These are phyloP conservation scores for Ophion costatus DNA, from an alignment of 2,888 invertebrate species.

Conservation along the genomic window DNA sequence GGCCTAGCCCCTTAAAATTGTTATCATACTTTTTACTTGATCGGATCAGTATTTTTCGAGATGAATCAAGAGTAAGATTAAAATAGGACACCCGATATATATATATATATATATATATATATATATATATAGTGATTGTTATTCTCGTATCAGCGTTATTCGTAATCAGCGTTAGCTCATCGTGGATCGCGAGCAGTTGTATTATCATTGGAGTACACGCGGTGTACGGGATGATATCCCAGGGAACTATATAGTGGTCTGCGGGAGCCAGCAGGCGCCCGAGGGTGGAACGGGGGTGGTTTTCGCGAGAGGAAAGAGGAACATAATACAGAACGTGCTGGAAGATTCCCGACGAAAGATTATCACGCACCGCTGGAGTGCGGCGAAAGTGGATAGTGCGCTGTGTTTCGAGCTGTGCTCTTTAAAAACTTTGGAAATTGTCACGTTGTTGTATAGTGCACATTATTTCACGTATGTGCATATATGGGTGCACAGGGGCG, in stretches of 20 bases:
- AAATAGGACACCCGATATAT: neutral
- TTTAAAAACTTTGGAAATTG: conserved; percentile 56
- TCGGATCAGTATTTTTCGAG: no score
- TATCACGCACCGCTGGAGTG: conserved; percentile 27
- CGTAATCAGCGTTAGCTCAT: conserved; percentile 43
- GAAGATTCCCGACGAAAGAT: conserved; percentile 47
- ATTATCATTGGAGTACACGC: conserved; percentile 38
- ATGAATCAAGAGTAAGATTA: no score
- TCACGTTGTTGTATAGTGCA: conserved; percentile 10
- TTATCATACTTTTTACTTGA: no score
- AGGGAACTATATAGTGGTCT: neutral
- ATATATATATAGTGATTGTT: conserved; percentile 12
- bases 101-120: neutral
- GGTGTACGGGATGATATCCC: conserved; percentile 38
- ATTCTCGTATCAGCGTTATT: conserved; percentile 41
- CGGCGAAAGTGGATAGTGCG: conserved; percentile 33
- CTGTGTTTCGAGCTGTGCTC: conserved; percentile 46
- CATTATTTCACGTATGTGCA: neutral
- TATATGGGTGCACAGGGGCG: neutral
- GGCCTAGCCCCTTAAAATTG: no score
- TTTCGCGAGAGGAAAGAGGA: conserved; percentile 8
- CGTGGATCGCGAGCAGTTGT: conserved; percentile 18
- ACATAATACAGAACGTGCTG: conserved; percentile 33
- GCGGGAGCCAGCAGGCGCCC: neutral
- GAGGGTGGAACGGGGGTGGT: neutral